Percentiles rank a stretch among this genome's conserved stretches.
Conservation (phyloP, 2,888 invertebrate species). For the Labia minor region DNA sequence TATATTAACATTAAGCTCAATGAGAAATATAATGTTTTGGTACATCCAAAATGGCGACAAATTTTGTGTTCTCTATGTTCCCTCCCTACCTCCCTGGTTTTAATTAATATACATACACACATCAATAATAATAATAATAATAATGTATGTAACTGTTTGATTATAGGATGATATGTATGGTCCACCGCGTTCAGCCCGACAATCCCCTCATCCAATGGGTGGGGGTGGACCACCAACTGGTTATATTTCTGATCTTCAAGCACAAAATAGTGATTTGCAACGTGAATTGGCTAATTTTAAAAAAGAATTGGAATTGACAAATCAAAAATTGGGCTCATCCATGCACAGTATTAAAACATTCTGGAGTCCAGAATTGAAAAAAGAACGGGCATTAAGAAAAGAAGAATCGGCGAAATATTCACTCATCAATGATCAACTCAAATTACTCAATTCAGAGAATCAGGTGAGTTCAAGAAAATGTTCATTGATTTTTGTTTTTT, state of each 20-base stretch:
- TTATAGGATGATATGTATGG: constrained; percentile 51
- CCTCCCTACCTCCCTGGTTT: too few relatives aligned
- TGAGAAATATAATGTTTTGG: too few relatives aligned
- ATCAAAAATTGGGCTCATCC: constrained; percentile 93
- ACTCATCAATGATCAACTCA: constrained; percentile 91
- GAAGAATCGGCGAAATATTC: constrained; percentile 97
- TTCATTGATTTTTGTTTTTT: too few relatives aligned
- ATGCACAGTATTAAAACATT: constrained; percentile 99
- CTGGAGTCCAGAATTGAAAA: constrained; percentile 99
- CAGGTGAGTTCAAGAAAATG: constrained; percentile 61
- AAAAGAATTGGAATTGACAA: constrained; percentile 88
- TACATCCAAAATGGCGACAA: too few relatives aligned
- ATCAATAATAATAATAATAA: too few relatives aligned
- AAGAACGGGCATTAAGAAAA: constrained; percentile 89
- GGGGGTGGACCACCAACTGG: constrained; percentile 44
- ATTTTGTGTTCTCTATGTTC: too few relatives aligned
- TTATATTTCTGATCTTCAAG: constrained; percentile 77
- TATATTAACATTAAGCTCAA: too few relatives aligned
- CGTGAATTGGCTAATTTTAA: constrained; percentile 82
- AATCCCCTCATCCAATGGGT: constrained; percentile 52
- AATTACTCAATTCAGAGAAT: constrained; percentile 89
- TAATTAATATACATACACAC: too few relatives aligned
- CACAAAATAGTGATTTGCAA: constrained; percentile 90
- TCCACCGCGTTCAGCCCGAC: constrained; percentile 48
- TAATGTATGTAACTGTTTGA: too few relatives aligned